phyloP scores from a whole-genome alignment of 2,113 vertebrate genomes.

The Aptenodytes patagonicus region DNA sequence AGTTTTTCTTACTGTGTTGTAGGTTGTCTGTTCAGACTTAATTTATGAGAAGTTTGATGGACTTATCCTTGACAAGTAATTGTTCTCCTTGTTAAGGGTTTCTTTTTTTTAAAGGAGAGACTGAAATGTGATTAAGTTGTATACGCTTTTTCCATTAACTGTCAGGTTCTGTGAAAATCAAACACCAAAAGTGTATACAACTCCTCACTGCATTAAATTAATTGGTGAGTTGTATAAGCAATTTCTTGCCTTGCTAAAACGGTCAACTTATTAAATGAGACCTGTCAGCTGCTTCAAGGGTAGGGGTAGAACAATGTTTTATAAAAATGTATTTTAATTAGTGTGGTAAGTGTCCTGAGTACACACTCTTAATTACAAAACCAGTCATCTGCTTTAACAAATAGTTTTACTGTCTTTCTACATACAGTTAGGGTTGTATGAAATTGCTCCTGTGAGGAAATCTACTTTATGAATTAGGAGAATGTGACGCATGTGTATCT shows the following conservation, averaged over 20 bases:
- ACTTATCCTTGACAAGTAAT: neutral
- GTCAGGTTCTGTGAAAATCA: neutral
- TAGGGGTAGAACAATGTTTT: neutral
- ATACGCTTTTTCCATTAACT: neutral
- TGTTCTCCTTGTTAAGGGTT: neutral
- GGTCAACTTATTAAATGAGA: neutral
- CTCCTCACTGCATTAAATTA: neutral
- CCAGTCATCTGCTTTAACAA: neutral
- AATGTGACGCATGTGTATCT: fast-evolving
- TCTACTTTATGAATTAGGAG: neutral
- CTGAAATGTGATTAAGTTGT: neutral
- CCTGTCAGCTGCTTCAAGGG: neutral
- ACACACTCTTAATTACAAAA: neutral
- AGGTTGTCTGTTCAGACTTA: neutral
- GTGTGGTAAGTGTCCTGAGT: neutral
- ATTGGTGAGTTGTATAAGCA: neutral
- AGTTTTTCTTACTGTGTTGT: neutral
- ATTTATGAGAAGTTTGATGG: neutral
- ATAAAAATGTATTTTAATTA: neutral
- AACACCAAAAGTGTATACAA: neutral
- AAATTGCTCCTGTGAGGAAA: neutral
- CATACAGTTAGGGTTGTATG: neutral
- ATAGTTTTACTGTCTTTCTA: neutral
- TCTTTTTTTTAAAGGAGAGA: neutral
- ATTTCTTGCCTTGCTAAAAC: neutral